Evolutionary conservation across 2,113 vertebrate genomes (phyloP), one percentile per base, ranked within the genome.

Genomic region (Notarius lentiginosus): DNA sequence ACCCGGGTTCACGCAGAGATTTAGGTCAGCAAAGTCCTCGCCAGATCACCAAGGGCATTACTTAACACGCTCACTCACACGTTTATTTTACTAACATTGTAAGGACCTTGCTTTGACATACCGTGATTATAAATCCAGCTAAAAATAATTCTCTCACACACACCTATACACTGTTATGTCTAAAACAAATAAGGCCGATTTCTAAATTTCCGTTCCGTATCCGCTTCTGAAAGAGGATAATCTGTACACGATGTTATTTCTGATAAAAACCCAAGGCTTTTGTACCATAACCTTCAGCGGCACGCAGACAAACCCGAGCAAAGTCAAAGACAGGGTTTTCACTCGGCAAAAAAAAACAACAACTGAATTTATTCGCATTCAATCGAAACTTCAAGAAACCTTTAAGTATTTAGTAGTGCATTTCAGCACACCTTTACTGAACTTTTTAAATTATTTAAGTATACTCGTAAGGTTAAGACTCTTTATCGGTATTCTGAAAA

Each of bases 21-120:
- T 68, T 24, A 68, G 10, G 47, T 79, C 84, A 86, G 75, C 60
- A 86, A 56, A 79, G 51, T 34, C 84, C 30, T 86, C 79, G 47
- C 7, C 7, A 27, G 7, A 75, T 82, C 60, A 34, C 72, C 9
- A 24, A 20, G 66, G 63, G 63, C 53, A 75, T 68, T 49, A n/a
- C 75, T n/a, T 47, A 51, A 82, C 55, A 75, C 22, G 66, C 55
- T 51, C 79, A 75, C 53, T 70, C 85, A 80, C 63, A 68, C 17
- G 55, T 41, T 34, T n/a, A 24, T 76, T 76, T 51, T n/a, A 53
- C 49, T 53, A 15, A 55, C 11, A 11, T 27, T 79, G 11, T 55
- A 24, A 77, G 49, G n/a, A 55, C 51, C 14, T 17, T 6, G 41
- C 41, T 41, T 41, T 41, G 41, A 41, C 41, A 41, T 41, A 41